A percentile compares a stretch with the other conserved stretches of the same genome.
phyloP scores from a whole-genome alignment of 2,888 invertebrate genomes.

The Eristalis arbustorum region DNA sequence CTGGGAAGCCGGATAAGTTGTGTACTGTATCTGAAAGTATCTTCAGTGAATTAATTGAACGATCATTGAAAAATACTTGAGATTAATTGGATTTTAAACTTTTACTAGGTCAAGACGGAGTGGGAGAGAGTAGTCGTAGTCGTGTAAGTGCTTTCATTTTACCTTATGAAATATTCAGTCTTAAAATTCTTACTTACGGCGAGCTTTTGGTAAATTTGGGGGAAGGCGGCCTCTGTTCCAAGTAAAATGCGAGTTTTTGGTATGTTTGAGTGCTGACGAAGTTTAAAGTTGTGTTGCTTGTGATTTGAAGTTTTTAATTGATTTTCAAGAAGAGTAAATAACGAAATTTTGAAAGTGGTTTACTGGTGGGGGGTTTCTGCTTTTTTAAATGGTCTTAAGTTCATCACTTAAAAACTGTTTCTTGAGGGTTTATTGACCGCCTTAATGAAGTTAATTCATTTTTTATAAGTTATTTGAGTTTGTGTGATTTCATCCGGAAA shows the following conservation, averaged over 20 bases:
- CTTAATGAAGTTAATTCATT: neutral
- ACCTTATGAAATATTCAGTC: conserved; percentile 33
- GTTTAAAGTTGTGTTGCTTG: conserved; percentile 16
- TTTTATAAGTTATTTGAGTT: too few relatives aligned
- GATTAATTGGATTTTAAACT: conserved; percentile 54
- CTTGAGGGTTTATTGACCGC: neutral
- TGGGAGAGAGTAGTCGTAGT: neutral
- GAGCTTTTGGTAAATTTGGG: neutral
- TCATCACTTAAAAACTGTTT: neutral
- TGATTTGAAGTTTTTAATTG: conserved; percentile 55
- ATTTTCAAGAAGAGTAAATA: conserved; percentile 16
- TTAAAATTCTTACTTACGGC: neutral
- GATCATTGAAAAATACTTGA: conserved; percentile 48
- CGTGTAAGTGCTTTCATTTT: conserved; percentile 31
- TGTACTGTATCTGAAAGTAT: conserved; percentile 23
- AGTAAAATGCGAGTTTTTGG: neutral
- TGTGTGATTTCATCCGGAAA: too few relatives aligned
- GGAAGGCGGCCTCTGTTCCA: neutral
- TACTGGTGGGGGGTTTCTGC: neutral
- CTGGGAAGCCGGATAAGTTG: neutral
- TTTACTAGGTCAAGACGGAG: conserved; percentile 43
- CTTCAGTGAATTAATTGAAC: conserved; percentile 40
- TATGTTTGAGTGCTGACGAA: neutral
- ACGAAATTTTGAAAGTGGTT: neutral
- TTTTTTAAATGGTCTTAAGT: neutral